Base-by-base conservation (phyloP, 2,888 invertebrate genomes). In the Trissoscelio sp. region DNA sequence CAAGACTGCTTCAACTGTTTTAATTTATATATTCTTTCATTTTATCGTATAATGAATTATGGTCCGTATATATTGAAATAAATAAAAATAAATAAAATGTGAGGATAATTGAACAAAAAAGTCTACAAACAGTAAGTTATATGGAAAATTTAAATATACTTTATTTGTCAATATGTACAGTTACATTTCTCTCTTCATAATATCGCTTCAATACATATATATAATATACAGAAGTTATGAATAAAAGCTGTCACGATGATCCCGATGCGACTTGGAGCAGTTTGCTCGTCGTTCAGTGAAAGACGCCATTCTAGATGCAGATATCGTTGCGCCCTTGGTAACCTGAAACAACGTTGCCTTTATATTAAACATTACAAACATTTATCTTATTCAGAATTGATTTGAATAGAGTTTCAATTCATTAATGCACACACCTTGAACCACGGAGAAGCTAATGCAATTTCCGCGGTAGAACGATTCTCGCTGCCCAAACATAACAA, bases 401-500 rank as follows among this genome's bases (percentile, higher is more conserved):
- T 3, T 42, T 42, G 4, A 42, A 42, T 42, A 14, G 5, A 42
- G 4, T 14, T 1, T 3, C 4, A 42, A 14, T 14, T 7, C 5
- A 24, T n/a, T 3, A 39, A 60, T 20, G 6, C 6, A 42, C 18
- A 78, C 86, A 91, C 91, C 88, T 90, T 89, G 64, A 92, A 92
- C 93, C 93, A 93, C 6, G 91, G 85, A 16, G 91, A 92, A 78
- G 89, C 88, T 70, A 93, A 87, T 67, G 92, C 92, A 14, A 87
- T 87, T 46, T 91, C 90, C 87, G 94, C 93, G 31, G 89, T 91
- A n/a, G 92, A 88, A 69, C 94, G 90, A 66, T 93, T 92, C 16
- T 92, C 91, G 16, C 93, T 92, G 62, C 93, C 92, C 18, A 95
- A 91, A 57, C 94, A 93, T 44, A 96, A 92, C 84, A 96, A 92